Evolutionary conservation across 2,113 vertebrate species (phyloP).

Genomic region (Sclerurus mexicanus): DNA sequence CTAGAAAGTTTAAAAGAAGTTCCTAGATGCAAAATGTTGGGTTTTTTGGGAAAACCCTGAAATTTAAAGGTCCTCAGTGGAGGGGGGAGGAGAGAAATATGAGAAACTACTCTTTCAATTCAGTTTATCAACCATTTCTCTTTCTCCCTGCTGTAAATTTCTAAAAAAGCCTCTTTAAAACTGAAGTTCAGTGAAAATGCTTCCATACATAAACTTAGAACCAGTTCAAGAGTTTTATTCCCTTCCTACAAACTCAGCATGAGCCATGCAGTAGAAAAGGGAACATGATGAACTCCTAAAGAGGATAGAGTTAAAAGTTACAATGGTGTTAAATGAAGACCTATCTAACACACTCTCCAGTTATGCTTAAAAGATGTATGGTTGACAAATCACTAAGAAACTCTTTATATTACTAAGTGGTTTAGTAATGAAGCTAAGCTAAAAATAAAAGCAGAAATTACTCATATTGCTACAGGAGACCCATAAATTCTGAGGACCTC

Average conservation of each 20-base stretch:
- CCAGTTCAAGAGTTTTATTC: neutral
- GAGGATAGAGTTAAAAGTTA: neutral
- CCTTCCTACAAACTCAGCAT: neutral
- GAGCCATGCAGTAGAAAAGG: neutral
- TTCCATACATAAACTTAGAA: neutral
- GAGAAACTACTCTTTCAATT: neutral
- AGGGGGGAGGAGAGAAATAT: neutral
- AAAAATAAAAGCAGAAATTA: slow-evolving; percentile 14
- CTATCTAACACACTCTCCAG: neutral
- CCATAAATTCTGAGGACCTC: neutral
- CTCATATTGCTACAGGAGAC: neutral
- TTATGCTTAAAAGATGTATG: neutral
- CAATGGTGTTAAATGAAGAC: neutral
- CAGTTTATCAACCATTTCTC: neutral
- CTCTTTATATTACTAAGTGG: neutral
- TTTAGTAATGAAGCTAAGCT: neutral
- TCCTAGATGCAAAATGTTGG: neutral
- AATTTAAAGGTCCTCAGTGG: neutral
- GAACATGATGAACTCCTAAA: neutral
- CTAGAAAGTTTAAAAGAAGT: neutral
- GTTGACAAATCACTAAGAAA: neutral
- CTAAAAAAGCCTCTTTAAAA: neutral
- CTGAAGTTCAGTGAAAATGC: neutral
- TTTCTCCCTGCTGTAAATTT: neutral
- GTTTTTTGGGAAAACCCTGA: neutral